phyloP scores from a whole-genome alignment of 2,797 vertebrate species.

The Alauda arvensis region DNA sequence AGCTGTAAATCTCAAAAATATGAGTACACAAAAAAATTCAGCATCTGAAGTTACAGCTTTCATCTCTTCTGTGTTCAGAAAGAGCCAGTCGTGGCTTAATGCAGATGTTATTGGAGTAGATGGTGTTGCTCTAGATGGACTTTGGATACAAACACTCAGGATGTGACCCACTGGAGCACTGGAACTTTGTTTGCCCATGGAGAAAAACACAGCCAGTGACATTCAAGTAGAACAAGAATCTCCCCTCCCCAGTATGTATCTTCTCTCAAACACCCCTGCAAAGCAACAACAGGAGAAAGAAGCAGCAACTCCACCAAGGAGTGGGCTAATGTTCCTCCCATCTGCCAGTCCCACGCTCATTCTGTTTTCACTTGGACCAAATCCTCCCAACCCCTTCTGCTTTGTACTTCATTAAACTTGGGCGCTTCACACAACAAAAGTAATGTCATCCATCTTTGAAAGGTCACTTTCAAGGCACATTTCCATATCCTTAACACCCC shows the following conservation, averaged over 20 bases:
- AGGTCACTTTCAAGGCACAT: background rate
- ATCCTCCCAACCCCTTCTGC: background rate
- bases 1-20: constrained; percentile 12
- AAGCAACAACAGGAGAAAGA: background rate
- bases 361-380: constrained; percentile 44
- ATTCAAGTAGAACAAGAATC: background rate
- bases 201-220: background rate
- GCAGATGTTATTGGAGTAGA: background rate
- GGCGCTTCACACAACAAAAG: background rate
- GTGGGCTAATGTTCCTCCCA: constrained; percentile 1
- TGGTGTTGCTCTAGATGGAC: background rate
- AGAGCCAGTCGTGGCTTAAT: background rate
- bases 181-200: background rate
- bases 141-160: background rate
- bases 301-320: background rate
- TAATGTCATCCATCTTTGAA: background rate
- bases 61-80: background rate
- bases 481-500: background rate
- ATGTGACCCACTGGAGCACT: background rate
- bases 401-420: background rate
- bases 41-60: constrained; percentile 25
- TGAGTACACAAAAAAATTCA: background rate
- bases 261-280: background rate
- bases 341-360: constrained; percentile 14
- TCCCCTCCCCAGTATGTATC: background rate